Evolutionary conservation across 2,888 invertebrate species (phyloP).

Genomic region (Onthophagus sagittarius): DNA sequence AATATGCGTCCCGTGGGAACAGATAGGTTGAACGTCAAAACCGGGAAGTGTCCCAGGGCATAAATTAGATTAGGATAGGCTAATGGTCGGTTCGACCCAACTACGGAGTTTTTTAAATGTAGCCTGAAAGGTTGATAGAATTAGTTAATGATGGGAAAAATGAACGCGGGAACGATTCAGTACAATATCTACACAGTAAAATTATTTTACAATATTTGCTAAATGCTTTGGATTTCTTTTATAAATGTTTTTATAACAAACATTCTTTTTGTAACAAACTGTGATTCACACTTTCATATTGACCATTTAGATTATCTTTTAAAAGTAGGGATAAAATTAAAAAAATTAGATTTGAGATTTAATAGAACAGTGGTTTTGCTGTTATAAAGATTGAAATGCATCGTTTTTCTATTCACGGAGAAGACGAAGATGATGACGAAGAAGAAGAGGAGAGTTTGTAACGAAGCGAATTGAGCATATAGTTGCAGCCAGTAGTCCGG

Average conservation of each 20-base stretch:
- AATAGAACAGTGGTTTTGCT: not conserved
- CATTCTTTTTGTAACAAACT: too few relatives aligned
- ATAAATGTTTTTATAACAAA: too few relatives aligned
- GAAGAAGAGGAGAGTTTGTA: not conserved
- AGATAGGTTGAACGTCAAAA: not conserved
- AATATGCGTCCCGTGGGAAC: slow-evolving; percentile 14
- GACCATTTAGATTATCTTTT: not conserved
- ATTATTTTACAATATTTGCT: too few relatives aligned
- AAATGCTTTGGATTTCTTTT: too few relatives aligned
- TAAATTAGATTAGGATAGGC: not conserved
- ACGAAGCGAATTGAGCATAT: not conserved
- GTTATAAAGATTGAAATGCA: not conserved
- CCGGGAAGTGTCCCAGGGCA: not conserved
- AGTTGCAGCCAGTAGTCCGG: slow-evolving; percentile 19
- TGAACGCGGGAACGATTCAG: not conserved
- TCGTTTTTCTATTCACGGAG: not conserved
- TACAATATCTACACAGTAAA: too few relatives aligned
- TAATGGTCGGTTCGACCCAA: not conserved
- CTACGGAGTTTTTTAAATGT: not conserved
- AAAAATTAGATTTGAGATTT: not conserved
- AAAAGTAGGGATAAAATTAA: not conserved
- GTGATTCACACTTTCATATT: too few relatives aligned
- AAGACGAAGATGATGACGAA: too few relatives aligned
- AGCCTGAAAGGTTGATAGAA: not conserved
- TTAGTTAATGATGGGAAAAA: not conserved